Evolutionary conservation across 2,113 vertebrate species (phyloP).

Genomic region (Mellivora capensis): DNA sequence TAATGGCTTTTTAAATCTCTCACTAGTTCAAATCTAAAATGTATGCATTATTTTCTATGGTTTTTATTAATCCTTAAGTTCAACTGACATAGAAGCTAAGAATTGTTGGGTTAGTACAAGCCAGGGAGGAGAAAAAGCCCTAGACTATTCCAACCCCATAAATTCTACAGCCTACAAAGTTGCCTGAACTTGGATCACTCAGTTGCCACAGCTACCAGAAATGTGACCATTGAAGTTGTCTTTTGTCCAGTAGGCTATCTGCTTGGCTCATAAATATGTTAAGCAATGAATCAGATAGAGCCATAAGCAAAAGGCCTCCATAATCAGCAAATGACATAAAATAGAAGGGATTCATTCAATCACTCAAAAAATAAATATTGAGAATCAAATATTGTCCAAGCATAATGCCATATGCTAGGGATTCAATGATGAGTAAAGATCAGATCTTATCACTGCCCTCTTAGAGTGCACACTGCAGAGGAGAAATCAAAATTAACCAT

Average conservation of each 20-base stretch:
- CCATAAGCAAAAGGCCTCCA: neutral
- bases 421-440: neutral
- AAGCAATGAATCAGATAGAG: neutral
- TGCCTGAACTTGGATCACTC: neutral
- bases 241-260: neutral
- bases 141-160: neutral
- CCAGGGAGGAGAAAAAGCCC: neutral
- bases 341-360: neutral
- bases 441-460: neutral
- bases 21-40: neutral
- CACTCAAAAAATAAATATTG: neutral
- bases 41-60: neutral
- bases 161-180: neutral
- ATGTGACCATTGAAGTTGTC: neutral
- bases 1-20: neutral
- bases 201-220: neutral
- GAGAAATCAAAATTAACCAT: neutral
- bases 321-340: neutral
- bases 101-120: neutral
- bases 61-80: neutral
- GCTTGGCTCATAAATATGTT: neutral
- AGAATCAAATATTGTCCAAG: neutral
- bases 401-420: neutral
- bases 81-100: neutral
- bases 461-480: neutral